A percentile compares a stretch with the other conserved stretches of the same genome.
These are phyloP conservation scores for Spisula subtruncata DNA, from an alignment of 2,888 invertebrate species.

Conservation along the genomic window DNA sequence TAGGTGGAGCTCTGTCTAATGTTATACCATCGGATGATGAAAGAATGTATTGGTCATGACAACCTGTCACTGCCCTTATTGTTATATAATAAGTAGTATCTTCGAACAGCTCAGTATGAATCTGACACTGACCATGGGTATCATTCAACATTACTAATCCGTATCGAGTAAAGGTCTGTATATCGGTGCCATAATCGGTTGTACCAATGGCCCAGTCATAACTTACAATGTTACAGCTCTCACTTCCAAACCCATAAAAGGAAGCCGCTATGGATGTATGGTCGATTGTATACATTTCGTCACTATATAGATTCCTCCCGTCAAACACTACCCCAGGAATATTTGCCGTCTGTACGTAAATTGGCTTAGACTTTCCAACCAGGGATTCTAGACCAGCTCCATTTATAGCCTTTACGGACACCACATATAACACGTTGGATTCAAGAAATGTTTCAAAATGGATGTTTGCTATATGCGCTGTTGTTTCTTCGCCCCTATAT, in stretches of 20 bases:
- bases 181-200: slow-evolving; percentile 74
- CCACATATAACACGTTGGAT: slow-evolving; percentile 61
- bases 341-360: slow-evolving; percentile 72
- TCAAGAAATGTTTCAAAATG: slow-evolving; percentile 53
- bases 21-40: slow-evolving; percentile 79
- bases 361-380: slow-evolving; percentile 61
- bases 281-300: slow-evolving; percentile 73
- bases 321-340: slow-evolving; percentile 78
- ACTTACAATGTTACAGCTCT: slow-evolving; percentile 76
- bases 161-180: slow-evolving; percentile 75
- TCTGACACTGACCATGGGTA: slow-evolving; percentile 75
- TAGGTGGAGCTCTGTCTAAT: slow-evolving; percentile 72
- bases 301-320: slow-evolving; percentile 71
- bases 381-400: slow-evolving; percentile 72
- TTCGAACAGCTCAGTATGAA: slow-evolving; percentile 73
- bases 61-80: slow-evolving; percentile 79
- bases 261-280: slow-evolving; percentile 76
- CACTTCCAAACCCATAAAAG: slow-evolving; percentile 80
- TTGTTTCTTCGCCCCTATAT: slow-evolving; percentile 50
- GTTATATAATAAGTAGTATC: slow-evolving; percentile 74
- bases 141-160: slow-evolving; percentile 78
- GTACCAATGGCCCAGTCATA: slow-evolving; percentile 81
- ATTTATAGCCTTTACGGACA: slow-evolving; percentile 71
- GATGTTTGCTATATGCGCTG: slow-evolving; percentile 59
- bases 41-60: slow-evolving; percentile 74